These are phyloP conservation scores for Cosmia trapezina DNA, from an alignment of 2,888 invertebrate species.

Conservation along the genomic window DNA sequence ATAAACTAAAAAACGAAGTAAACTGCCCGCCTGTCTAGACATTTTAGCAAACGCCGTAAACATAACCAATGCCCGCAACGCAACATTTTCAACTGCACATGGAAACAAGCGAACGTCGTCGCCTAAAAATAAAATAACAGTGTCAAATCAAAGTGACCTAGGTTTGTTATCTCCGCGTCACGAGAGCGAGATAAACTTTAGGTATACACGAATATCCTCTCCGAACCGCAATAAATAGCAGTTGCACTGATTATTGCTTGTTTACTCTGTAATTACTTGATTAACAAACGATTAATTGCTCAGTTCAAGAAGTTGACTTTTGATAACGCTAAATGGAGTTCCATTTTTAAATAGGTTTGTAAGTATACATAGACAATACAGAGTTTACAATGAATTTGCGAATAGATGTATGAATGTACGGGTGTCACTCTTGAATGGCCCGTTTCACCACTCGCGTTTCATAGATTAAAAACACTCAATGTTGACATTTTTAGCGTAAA, in stretches of 20 bases:
- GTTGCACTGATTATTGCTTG: slow-evolving; percentile 59
- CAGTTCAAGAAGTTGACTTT: slow-evolving; percentile 40
- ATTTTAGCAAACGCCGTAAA: slow-evolving; percentile 9
- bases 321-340: neutral
- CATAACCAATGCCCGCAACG: slow-evolving; percentile 9
- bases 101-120: slow-evolving; percentile 34
- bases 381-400: slow-evolving; percentile 17
- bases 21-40: neutral
- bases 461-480: slow-evolving; percentile 41
- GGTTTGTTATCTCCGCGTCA: slow-evolving; percentile 60
- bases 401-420: slow-evolving; percentile 22
- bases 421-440: slow-evolving; percentile 45
- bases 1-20: neutral
- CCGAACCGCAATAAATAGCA: slow-evolving; percentile 54
- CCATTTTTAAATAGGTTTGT: neutral
- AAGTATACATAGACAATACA: neutral
- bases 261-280: slow-evolving; percentile 62
- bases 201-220: slow-evolving; percentile 25
- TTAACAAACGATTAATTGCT: slow-evolving; percentile 58
- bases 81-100: slow-evolving; percentile 36
- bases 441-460: slow-evolving; percentile 53
- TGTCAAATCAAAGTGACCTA: slow-evolving; percentile 71
- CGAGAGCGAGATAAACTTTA: slow-evolving; percentile 43
- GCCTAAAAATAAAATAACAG: slow-evolving; percentile 53
- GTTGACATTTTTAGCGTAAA: slow-evolving; percentile 54